These are phyloP conservation scores for Onthophagus sagittarius DNA, from an alignment of 2,888 invertebrate genomes.

Conservation along the genomic window DNA sequence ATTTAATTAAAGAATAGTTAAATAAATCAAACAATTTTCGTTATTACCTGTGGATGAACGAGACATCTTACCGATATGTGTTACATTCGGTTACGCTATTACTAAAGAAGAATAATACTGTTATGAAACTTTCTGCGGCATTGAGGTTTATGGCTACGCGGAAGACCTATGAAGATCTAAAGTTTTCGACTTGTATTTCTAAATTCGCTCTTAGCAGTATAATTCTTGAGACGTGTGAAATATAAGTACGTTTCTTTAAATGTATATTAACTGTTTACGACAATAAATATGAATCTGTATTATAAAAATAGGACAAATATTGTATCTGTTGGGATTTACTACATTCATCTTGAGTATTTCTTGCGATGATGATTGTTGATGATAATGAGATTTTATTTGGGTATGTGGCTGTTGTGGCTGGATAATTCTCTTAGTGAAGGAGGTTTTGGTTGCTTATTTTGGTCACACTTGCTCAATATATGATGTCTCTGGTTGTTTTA, in stretches of 20 bases:
- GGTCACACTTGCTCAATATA: too few relatives aligned
- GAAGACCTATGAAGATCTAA: slow-evolving; percentile 4
- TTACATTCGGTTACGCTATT: too few relatives aligned
- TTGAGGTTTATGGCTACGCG: slow-evolving; percentile 1
- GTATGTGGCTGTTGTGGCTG: too few relatives aligned
- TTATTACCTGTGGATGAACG: too few relatives aligned
- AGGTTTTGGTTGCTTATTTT: too few relatives aligned
- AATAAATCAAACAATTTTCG: too few relatives aligned
- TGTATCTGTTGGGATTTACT: neutral
- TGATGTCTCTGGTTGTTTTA: too few relatives aligned
- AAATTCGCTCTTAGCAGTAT: slow-evolving; percentile 1
- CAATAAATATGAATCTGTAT: slow-evolving; percentile 4
- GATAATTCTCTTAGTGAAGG: too few relatives aligned
- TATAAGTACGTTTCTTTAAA: slow-evolving; percentile 1
- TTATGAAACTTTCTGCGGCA: neutral
- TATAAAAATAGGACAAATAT: neutral
- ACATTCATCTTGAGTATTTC: neutral
- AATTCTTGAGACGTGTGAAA: slow-evolving; percentile 8
- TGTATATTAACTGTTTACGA: neutral
- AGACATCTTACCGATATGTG: too few relatives aligned
- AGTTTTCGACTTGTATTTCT: slow-evolving; percentile 4
- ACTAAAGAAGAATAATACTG: too few relatives aligned
- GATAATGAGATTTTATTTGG: too few relatives aligned
- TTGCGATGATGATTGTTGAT: neutral
- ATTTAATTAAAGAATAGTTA: too few relatives aligned